Base-by-base conservation (phyloP, 2,797 vertebrate species). In the Melanotaenia boesemani region DNA sequence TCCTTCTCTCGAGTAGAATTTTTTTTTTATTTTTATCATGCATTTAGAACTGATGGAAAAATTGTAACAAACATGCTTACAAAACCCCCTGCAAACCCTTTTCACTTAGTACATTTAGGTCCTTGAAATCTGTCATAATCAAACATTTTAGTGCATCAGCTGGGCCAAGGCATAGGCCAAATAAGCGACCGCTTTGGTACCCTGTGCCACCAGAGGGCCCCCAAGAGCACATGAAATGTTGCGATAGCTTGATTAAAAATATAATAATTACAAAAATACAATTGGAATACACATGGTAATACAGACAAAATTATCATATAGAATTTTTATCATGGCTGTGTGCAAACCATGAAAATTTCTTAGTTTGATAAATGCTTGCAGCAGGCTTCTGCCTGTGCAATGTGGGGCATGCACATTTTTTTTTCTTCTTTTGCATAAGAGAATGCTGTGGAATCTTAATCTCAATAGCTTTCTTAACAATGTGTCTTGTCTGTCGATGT, bases 81-180 rank as follows among this genome's bases (percentile, higher is more conserved):
- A 34, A 59, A 74, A 67, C 16, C 30, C 30, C 1, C 13, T 30
- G 16, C 6, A 44, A 34, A 8, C n/a, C 6, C 44, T 76, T 76
- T 69, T 74, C 44, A 60, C 44, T 78, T 57, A 75, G 80, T 83
- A 58, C 46, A 82, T 58, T 72, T 76, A 75, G 46, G 11, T 67
- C 50, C 16, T 73, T 37, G 39, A 82, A 80, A 80, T 88, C 78
- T 80, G 57, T 58, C n/a, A 5, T 28, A 61, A 22, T 36, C 61
- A 9, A 26, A 3, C 16, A 60, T 13, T 15, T 10, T 46, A 32
- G 30, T 24, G 22, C 18, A 48, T 24, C 22, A 22, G 48, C n/a
- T 7, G 9, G 48, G n/a, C 20, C n/a, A 22, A 50, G 20, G n/a
- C 48, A 22, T 22, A 5, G 11, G 20, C n/a, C n/a, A 50, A 11